phyloP scores from a whole-genome alignment of 1,140 invertebrate genomes.

The Oedothorax gibbosus region DNA sequence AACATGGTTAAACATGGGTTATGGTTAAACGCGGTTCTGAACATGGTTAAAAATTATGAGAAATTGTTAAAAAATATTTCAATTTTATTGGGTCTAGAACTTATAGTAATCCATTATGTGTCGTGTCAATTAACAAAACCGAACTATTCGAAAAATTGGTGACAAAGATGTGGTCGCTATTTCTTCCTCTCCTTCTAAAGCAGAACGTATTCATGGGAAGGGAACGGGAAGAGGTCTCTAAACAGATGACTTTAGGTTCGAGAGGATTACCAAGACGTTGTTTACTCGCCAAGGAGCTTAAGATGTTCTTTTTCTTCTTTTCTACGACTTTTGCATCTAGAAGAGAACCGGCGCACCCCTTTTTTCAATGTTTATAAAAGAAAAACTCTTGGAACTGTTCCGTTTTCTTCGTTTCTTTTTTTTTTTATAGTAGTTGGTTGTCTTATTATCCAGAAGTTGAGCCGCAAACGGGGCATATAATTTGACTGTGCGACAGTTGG shows the following conservation, averaged over 20 bases:
- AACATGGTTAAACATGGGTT: too few relatives aligned
- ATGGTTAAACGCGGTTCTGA: too few relatives aligned
- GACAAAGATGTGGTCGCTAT: too few relatives aligned
- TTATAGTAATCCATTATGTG: too few relatives aligned
- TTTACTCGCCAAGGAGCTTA: slow-evolving; percentile 39
- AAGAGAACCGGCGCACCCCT: slow-evolving; percentile 23
- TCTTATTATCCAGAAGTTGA: slow-evolving; percentile 28
- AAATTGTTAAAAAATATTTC: too few relatives aligned
- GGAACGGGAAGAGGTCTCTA: slow-evolving; percentile 31
- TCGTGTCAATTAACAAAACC: too few relatives aligned
- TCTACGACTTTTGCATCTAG: slow-evolving; percentile 1
- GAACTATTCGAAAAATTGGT: too few relatives aligned
- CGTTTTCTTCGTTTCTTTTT: not conserved
- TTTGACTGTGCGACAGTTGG: slow-evolving; percentile 1
- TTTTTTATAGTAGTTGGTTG: not conserved
- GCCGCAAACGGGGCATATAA: slow-evolving; percentile 7
- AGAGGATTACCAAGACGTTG: slow-evolving; percentile 40
- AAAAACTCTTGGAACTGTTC: not conserved
- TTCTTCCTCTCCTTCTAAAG: not conserved
- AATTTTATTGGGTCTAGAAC: too few relatives aligned
- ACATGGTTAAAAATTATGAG: too few relatives aligned
- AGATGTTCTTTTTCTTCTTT: not conserved
- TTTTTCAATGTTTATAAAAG: slow-evolving; percentile 4
- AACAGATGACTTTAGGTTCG: slow-evolving; percentile 50
- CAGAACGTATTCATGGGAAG: slow-evolving; percentile 39